Base-by-base conservation (phyloP, 2,797 vertebrate species). In the Crocidura indochinensis region DNA sequence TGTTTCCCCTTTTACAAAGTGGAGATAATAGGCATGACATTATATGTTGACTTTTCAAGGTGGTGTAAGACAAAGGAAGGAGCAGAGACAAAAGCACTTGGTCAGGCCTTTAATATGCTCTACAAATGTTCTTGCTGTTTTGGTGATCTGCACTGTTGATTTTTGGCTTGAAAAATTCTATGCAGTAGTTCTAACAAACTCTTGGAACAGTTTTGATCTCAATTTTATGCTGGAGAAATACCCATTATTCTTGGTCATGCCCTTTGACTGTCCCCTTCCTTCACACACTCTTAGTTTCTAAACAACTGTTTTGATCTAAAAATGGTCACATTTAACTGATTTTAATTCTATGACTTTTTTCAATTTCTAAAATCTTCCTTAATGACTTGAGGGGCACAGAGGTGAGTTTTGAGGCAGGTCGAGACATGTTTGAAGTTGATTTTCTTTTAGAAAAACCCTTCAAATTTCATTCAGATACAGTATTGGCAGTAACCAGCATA, bases 331-430 rank as follows among this genome's bases (percentile, higher is more conserved):
- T 46, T 60, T 65, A 4, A 7, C 79, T 90, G 62, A 65, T 75
- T 88, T 78, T 82, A 78, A 78, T 94, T 93, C 68, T 8, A 14
- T 31, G 44, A 22, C 51, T 84, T 87, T 81, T 73, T 38, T 84
- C 22, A 65, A 67, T 87, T 93, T 64, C 67, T 76, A 53, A 90
- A 69, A 84, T 38, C 38, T 38, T 38, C 38, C 2, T 38, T 38
- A 38, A 90, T 65, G 53, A 69, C 87, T 87, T 82, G 20, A 82
- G 38, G 31, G 9, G 26, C 60, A 8, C 68, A 90, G 77, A 73
- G 31, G 62, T 83, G 72, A 84, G 44, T 76, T 88, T 93, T 71
- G 29, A 15, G 27, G 77, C 91, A 26, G 46, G 49, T 51, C n/a
- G 29, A 90, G 73, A 86, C 49, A 44, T 77, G 19, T 6, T 26